Evolutionary conservation across 2,888 invertebrate species (phyloP).

Genomic region (Tigriopus californicus): DNA sequence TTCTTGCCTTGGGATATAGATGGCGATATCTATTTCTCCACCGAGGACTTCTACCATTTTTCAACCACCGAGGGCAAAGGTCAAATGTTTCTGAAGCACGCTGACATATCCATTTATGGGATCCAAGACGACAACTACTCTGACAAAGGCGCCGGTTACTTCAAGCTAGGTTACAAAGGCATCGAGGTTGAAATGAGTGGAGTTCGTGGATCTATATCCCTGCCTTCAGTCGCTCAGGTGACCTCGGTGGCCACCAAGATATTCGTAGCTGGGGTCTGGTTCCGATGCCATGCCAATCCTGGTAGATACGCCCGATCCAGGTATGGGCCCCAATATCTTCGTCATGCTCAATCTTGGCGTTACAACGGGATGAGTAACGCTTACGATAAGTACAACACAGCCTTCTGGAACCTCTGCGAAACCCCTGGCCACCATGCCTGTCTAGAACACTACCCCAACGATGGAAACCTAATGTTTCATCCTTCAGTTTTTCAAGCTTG

Average conservation of each 20-base stretch:
- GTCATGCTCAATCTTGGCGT: slow-evolving; percentile 24
- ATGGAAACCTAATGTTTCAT: slow-evolving; percentile 23
- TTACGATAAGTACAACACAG: slow-evolving; percentile 21
- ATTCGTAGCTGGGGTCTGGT: slow-evolving; percentile 23
- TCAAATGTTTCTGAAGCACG: background rate
- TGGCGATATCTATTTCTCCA: slow-evolving; percentile 21
- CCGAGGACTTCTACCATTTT: background rate
- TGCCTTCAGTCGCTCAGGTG: slow-evolving; percentile 1
- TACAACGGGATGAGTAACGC: slow-evolving; percentile 20
- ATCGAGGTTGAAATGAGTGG: slow-evolving; percentile 23
- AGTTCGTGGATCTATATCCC: slow-evolving; percentile 7
- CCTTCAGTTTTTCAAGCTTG: background rate
- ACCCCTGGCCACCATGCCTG: slow-evolving; percentile 23
- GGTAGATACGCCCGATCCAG: slow-evolving; percentile 23
- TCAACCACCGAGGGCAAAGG: background rate
- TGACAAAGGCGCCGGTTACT: slow-evolving; percentile 20
- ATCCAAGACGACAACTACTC: slow-evolving; percentile 8
- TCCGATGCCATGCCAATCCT: slow-evolving; percentile 24
- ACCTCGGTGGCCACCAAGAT: slow-evolving; percentile 21
- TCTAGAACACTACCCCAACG: slow-evolving; percentile 23
- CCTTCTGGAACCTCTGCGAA: slow-evolving; percentile 22
- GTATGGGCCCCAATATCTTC: slow-evolving; percentile 24
- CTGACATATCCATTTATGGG: background rate
- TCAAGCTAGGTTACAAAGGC: slow-evolving; percentile 20
- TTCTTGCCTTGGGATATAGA: slow-evolving; percentile 26